Base-by-base conservation (phyloP, 1,140 invertebrate species). In the Drosophila biarmipes region DNA sequence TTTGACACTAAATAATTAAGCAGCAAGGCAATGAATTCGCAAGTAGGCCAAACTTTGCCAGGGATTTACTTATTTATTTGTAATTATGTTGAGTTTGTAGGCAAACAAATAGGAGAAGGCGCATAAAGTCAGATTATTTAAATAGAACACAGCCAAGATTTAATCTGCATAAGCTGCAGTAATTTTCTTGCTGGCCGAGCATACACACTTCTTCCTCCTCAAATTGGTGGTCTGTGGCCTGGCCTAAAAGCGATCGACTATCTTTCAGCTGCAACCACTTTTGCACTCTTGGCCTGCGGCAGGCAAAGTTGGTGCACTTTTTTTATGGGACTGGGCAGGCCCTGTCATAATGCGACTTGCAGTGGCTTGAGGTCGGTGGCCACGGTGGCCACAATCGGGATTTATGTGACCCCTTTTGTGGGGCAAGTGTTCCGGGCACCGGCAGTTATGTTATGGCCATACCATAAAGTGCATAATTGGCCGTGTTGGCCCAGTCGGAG, bases 401-500 rank as follows among this genome's bases (percentile, higher is more conserved):
- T 87, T 87, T 89, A 87, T 87, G 81, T 48, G 62, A 75, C 62
- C 67, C 57, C 45, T 46, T 74, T 73, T 66, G 73, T 78, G 74
- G 73, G 63, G 40, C 63, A 68, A 69, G 66, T 56, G 67, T 43
- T 55, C 38, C 31, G 48, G 45, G 49, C 43, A 24, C 31, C 31
- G 45, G 49, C 43, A 24, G 59, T 17, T 31, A 64, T 34, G 63
- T 29, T 58, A 24, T 24, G 67, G 69, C 55, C 84, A 59, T 68
- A 87, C 66, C 84, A 66, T 68, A 87, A 87, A 82, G 75, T 82
- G 84, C 84, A 89, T 89, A 89, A 89, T 89, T 89, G 84, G 84
- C 78, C 78, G 80, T 86, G 78, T 64, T 64, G 64, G 64, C 43
- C 61, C 45, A 79, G 71, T 73, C 27, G 48, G 61, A 87, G 84